Percentiles rank a stretch among this genome's conserved stretches.
Conservation (phyloP, 2,888 invertebrate species). For the Chouioia cunea region DNA sequence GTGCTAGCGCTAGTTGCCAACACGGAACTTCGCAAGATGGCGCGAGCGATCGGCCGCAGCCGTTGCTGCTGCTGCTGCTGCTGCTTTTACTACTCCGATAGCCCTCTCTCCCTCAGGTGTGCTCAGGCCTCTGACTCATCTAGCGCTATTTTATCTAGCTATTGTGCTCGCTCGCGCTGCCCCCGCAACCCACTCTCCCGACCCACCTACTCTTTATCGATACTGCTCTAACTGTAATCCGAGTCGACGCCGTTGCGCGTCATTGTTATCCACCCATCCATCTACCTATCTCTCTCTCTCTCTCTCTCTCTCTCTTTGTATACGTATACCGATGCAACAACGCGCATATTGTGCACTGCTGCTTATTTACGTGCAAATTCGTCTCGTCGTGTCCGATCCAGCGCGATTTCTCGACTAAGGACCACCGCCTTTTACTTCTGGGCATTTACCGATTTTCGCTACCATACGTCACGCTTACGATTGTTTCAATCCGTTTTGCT, state of each 20-base stretch:
- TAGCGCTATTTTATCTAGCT: not conserved
- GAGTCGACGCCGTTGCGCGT: not conserved
- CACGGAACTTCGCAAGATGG: constrained; percentile 50
- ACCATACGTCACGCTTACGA: too few species aligned
- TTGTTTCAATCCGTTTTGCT: too few species aligned
- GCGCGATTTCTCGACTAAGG: not conserved
- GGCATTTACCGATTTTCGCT: too few species aligned
- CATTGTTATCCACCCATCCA: not conserved
- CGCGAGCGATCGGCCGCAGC: constrained; percentile 48
- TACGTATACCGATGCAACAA: too few species aligned
- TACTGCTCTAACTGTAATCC: too few species aligned
- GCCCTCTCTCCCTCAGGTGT: constrained; percentile 6
- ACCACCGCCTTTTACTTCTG: not conserved
- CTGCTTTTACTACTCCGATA: too few species aligned
- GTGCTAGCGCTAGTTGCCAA: not conserved
- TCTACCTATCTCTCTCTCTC: too few species aligned
- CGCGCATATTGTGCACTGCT: too few species aligned
- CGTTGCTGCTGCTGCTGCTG: constrained; percentile 32
- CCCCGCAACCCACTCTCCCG: too few species aligned
- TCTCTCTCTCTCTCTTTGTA: too few species aligned
- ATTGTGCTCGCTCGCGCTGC: not conserved
- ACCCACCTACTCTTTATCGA: too few species aligned
- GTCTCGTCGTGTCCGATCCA: not conserved
- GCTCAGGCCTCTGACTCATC: not conserved
- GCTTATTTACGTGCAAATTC: too few species aligned